Base-by-base conservation (phyloP, 2,888 invertebrate genomes). In the Orchesella flavescens region DNA sequence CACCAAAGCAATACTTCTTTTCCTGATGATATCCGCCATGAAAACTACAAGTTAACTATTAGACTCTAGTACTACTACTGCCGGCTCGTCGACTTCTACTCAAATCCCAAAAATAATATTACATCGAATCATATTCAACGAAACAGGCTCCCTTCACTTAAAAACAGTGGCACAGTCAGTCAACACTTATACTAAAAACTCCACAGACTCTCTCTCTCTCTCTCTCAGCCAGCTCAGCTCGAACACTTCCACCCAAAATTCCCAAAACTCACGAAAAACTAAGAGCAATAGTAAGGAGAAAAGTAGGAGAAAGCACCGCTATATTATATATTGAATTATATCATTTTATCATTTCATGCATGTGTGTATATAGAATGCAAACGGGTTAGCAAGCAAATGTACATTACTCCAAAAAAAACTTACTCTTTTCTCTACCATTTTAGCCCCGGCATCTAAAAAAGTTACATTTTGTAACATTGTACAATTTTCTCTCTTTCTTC, bases 21-120 rank as follows among this genome's bases (percentile, higher is more conserved):
- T 69, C 53, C 69, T 69, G 69, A 69, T 69, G 53, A 69, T 69
- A 69, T 69, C 24, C 69, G 49, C 69, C 23, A 53, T 69, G 69
- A 53, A 66, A 69, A 23, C 34, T 65, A 69, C 53, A n/a, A 53
- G 49, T 69, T 66, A 69, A 17, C 49, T 49, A 53, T 69, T 69
- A 23, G 53, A 53, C n/a, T n/a, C n/a, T n/a, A n/a, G n/a, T n/a
- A n/a, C n/a, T n/a, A n/a, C n/a, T n/a, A 10, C 7, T 66, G 69
- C 69, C 23, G 49, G 49, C 53, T 69, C 49, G 69, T 53, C 69
- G 49, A 5, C 23, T 53, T 53, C 69, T 69, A 5, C 23, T 53
- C 2, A 69, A 69, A 69, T 69, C 53, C 53, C 21, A 69, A 69
- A 69, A 69, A 69, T 69, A 53, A 46, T 53, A 69, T 53, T 53